A percentile compares a stretch with the other conserved stretches of the same genome.
Conservation (phyloP, 1,140 invertebrate genomes). For the Drosophila bifasciata region DNA sequence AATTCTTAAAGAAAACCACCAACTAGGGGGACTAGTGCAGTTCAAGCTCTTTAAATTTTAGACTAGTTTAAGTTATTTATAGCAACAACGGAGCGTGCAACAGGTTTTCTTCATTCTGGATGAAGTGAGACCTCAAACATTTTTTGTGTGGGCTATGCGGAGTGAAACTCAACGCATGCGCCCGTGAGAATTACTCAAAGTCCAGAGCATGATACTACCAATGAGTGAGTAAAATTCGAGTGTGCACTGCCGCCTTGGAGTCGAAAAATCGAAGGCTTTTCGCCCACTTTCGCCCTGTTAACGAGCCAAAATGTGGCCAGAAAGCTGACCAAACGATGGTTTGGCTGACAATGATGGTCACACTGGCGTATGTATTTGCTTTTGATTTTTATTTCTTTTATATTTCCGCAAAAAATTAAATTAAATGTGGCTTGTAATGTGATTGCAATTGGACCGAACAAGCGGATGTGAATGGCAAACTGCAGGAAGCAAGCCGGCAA, state of each 20-base stretch:
- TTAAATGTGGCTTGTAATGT: slow-evolving; percentile 79
- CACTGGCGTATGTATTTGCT: slow-evolving; percentile 17
- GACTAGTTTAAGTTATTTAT: no score
- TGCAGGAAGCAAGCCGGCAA: slow-evolving; percentile 69
- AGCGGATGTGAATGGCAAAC: slow-evolving; percentile 68
- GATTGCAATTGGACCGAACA: slow-evolving; percentile 65
- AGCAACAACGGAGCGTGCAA: slow-evolving; percentile 28
- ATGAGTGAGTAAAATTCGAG: slow-evolving; percentile 15
- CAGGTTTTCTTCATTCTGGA: slow-evolving; percentile 42
- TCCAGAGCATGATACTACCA: slow-evolving; percentile 2
- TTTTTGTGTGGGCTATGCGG: not conserved
- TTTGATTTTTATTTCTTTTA: slow-evolving; percentile 58
- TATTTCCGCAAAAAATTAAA: slow-evolving; percentile 77
- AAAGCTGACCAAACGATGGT: slow-evolving; percentile 20
- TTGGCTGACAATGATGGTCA: slow-evolving; percentile 7
- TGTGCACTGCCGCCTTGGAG: slow-evolving; percentile 1
- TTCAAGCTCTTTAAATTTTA: no score
- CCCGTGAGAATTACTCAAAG: slow-evolving; percentile 23
- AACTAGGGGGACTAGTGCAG: no score
- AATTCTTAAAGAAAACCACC: not conserved
- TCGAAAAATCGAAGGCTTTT: slow-evolving; percentile 16
- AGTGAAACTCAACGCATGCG: slow-evolving; percentile 54
- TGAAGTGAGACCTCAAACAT: slow-evolving; percentile 34
- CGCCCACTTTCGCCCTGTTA: slow-evolving; percentile 59
- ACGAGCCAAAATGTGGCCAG: slow-evolving; percentile 33